Conservation (phyloP, 2,888 invertebrate genomes). For the Microctonus aethiopoides region DNA sequence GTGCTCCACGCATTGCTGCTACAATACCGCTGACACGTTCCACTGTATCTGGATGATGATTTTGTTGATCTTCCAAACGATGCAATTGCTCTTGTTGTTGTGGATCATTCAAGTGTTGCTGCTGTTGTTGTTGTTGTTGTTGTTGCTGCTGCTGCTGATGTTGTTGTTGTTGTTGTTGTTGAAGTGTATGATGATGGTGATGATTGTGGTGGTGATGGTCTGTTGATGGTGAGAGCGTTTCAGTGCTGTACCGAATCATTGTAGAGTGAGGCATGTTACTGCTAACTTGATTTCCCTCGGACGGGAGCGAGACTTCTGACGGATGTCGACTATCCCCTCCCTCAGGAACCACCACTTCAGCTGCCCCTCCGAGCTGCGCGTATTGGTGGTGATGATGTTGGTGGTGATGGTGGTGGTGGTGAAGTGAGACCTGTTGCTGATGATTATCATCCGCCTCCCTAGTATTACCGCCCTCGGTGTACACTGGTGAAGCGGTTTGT, state of each 20-base stretch:
- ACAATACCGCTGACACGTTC: slow-evolving; percentile 53
- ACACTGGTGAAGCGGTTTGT: slow-evolving; percentile 37
- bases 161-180: slow-evolving; percentile 38
- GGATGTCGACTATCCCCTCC: slow-evolving; percentile 61
- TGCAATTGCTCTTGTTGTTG: slow-evolving; percentile 38
- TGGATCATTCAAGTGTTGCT: slow-evolving; percentile 27
- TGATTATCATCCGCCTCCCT: slow-evolving; percentile 46
- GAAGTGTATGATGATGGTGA: slow-evolving; percentile 34
- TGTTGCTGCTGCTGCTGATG: slow-evolving; percentile 36
- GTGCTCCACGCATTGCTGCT: slow-evolving; percentile 54
- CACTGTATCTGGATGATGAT: slow-evolving; percentile 44
- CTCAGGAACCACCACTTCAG: slow-evolving; percentile 55
- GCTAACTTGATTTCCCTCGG: slow-evolving; percentile 57
- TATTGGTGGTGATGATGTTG: slow-evolving; percentile 42
- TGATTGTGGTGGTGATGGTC: slow-evolving; percentile 52
- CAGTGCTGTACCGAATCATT: slow-evolving; percentile 63
- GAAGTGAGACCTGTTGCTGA: slow-evolving; percentile 34
- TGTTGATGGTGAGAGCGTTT: slow-evolving; percentile 58
- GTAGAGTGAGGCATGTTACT: slow-evolving; percentile 64
- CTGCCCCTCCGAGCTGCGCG: slow-evolving; percentile 54
- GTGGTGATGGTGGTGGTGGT: slow-evolving; percentile 39
- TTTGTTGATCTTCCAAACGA: slow-evolving; percentile 37
- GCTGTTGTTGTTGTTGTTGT: slow-evolving; percentile 37
- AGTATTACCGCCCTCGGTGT: slow-evolving; percentile 37
- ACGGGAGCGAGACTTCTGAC: slow-evolving; percentile 55